These are phyloP conservation scores for Drosophila ironensis DNA, from an alignment of 1,140 invertebrate genomes.

Conservation along the genomic window DNA sequence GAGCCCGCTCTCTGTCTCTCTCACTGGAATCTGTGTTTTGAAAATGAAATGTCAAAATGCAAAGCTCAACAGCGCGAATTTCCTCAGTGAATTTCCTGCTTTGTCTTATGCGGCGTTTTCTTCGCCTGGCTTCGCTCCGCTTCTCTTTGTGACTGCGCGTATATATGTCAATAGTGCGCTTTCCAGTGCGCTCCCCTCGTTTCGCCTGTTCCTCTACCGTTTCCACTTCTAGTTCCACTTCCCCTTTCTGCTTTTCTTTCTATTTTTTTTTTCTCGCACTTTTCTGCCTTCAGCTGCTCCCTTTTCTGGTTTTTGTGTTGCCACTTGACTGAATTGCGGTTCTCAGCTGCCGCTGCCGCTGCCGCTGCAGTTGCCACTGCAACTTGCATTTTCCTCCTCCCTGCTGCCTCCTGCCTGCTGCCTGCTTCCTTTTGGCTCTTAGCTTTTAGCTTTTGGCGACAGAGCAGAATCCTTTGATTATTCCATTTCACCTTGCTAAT, in stretches of 20 bases:
- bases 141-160: conserved; percentile 61
- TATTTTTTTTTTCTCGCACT: conserved; percentile 27
- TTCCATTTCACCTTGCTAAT: conserved; percentile 32
- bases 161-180: conserved; percentile 82
- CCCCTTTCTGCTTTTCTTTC: conserved; percentile 19
- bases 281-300: conserved; percentile 53
- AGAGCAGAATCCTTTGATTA: conserved; percentile 38
- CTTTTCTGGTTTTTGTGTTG: conserved; percentile 49
- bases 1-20: conserved; percentile 35
- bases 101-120: conserved; percentile 74
- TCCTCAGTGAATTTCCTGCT: conserved; percentile 74
- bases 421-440: not conserved
- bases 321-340: conserved; percentile 75
- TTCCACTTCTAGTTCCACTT: not conserved
- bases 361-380: no score
- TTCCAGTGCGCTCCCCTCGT: conserved; percentile 59
- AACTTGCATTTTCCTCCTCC: no score
- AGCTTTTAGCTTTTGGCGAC: conserved; percentile 22
- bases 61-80: conserved; percentile 76
- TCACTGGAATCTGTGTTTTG: conserved; percentile 72
- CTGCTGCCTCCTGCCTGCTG: no score
- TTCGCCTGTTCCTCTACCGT: not conserved
- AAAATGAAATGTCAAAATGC: conserved; percentile 74
- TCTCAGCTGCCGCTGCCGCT: conserved; percentile 45
- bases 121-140: conserved; percentile 24